Base-by-base conservation (phyloP, 2,888 invertebrate species). In the Drosophila gaucha region DNA sequence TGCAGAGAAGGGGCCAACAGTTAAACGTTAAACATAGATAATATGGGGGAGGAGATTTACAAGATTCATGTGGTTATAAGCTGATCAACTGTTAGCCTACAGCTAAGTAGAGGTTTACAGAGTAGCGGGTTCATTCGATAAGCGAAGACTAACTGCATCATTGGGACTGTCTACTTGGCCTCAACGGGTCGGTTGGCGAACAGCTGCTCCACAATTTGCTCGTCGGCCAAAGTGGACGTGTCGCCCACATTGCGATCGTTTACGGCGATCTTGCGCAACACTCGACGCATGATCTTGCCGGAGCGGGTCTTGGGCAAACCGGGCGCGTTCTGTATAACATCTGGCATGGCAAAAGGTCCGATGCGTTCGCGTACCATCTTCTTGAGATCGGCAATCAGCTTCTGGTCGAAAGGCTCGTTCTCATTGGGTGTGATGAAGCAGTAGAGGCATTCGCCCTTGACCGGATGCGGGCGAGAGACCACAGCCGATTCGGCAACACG, bases 211-310 rank as follows among this genome's bases (percentile, higher is more conserved):
- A 99, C 95, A 65, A 98, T 96, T n/a, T 94, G 92, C 79, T 97
- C 96, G 89, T 99, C 99, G 26, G 98, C 98, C 77, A 99, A 92
- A 0, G 99, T 99, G 43, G 98, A 97, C 2, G 95, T 95, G 92
- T 99, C 99, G 3, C 99, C 99, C 36, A 99, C 94, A 77, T 98
- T 95, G 44, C 92, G 93, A 90, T 99, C 98, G 35, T 97, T 97
- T 2, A 96, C 92, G 0, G 99, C 99, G 12, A 99, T 95, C 92
- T 99, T 98, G 70, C 98, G 94, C 67, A 99, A 93, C 62, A 99
- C 96, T 72, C 99, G 94, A 66, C 99, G 94, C 97, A 99, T 99
- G 67, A 99, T 99, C 93, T 99, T 99, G 2, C 99, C 99, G 0
- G 99, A 99, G 46, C 99, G 94, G 0, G 99, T 99, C 92, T 99